phyloP scores from a whole-genome alignment of 2,797 vertebrate genomes.

The Helarctos malayanus region DNA sequence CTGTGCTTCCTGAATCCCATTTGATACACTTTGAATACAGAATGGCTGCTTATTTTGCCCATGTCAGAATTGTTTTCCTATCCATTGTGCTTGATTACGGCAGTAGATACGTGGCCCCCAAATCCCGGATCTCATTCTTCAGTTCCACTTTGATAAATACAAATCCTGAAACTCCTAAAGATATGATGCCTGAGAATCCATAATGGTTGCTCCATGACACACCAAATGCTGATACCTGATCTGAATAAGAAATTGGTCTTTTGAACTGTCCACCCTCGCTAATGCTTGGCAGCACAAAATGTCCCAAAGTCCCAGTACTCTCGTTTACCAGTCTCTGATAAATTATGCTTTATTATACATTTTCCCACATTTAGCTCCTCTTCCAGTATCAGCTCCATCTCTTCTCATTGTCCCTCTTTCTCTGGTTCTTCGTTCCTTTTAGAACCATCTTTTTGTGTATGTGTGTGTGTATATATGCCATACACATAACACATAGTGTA shows the following conservation, averaged over 20 bases:
- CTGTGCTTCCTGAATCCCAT: background rate
- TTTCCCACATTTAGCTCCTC: background rate
- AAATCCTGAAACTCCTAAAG: slow-evolving; percentile 71
- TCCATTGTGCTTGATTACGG: slow-evolving; percentile 64
- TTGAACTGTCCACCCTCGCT: background rate
- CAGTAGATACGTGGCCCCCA: slow-evolving; percentile 67
- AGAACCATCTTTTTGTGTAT: background rate
- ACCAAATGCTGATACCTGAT: slow-evolving; percentile 21
- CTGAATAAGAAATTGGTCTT: slow-evolving; percentile 23
- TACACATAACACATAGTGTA: background rate
- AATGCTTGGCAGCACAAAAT: background rate
- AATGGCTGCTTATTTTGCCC: slow-evolving; percentile 57
- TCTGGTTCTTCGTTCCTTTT: background rate
- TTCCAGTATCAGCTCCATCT: slow-evolving; percentile 13
- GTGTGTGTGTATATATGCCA: background rate
- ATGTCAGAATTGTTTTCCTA: slow-evolving; percentile 64
- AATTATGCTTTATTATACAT: slow-evolving; percentile 6
- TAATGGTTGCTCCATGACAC: background rate
- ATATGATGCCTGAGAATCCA: slow-evolving; percentile 10
- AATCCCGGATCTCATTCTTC: slow-evolving; percentile 78
- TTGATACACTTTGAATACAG: slow-evolving; percentile 63
- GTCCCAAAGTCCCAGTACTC: background rate
- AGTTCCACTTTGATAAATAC: slow-evolving; percentile 74
- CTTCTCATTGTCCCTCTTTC: background rate
- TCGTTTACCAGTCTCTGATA: slow-evolving; percentile 39